Evolutionary conservation across 2,888 invertebrate species (phyloP), one percentile per base, ranked within the genome.

Genomic region (Cantharis flavilabris): DNA sequence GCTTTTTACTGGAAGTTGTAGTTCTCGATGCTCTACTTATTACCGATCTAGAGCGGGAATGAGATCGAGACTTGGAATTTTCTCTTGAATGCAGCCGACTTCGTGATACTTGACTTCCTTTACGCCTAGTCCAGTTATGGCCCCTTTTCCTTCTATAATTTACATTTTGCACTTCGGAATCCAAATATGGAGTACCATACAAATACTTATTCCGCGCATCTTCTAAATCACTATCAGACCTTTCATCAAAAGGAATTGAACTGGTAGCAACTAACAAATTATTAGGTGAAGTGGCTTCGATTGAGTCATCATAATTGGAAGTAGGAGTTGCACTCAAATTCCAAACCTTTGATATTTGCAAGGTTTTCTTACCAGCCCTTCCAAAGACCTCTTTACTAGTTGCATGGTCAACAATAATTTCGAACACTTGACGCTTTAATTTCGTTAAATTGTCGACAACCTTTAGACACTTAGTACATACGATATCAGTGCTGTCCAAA

Each of bases 111-210:
- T 70, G 70, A 23, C 70, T 71, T 1, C 76, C 74, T 70, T 81
- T 78, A 16, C 78, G 74, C 65, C 78, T 65, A 2, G 80, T 69
- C 78, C 78, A 80, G 11, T 78, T 80, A 30, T 80, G 77, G 20
- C 78, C 76, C 30, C 72, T 73, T 14, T 49, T 16, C 14, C 73
- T 20, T 71, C 71, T 77, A 26, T 64, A 67, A 26, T 75, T 78
- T 3, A 69, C 72, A 18, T 26, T 71, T 69, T 79, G 77, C 7
- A 81, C 79, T 75, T 81, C 81, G 26, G 64, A 62, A 63, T 81
- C 80, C 63, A 76, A 76, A 62, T 70, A 62, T 1, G 80, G 79
- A n/a, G 74, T 71, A 3, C 33, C 63, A 28, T 33, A 28, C 14
- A 69, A 20, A 30, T 74, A 74, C 64, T 74, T 74, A 64, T 26